These are phyloP conservation scores for Chironomus riparius DNA, from an alignment of 2,888 invertebrate species.

Conservation along the genomic window DNA sequence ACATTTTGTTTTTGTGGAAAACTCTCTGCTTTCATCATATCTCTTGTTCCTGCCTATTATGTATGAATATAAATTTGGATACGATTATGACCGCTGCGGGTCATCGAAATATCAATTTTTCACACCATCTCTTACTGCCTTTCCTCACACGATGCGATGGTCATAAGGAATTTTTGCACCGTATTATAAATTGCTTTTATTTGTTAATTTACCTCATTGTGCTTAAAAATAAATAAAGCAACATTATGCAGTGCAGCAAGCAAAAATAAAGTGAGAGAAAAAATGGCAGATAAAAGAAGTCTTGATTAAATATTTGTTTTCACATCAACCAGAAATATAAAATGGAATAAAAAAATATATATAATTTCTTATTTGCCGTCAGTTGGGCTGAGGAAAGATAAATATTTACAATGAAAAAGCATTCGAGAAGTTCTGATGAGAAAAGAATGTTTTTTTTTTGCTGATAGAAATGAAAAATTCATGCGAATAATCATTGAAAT, in stretches of 20 bases:
- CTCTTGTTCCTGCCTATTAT: neutral
- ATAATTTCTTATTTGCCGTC: too few species aligned
- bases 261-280: neutral
- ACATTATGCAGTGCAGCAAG: neutral
- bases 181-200: too few species aligned
- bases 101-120: slow-evolving; percentile 6
- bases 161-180: too few species aligned
- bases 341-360: too few species aligned
- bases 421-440: too few species aligned
- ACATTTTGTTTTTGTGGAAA: neutral
- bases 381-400: too few species aligned
- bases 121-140: slow-evolving; percentile 7
- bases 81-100: neutral
- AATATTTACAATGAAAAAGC: too few species aligned
- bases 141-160: neutral
- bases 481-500: too few species aligned
- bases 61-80: neutral
- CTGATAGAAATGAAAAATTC: too few species aligned
- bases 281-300: neutral
- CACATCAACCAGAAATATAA: neutral
- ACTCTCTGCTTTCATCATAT: neutral
- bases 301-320: slow-evolving; percentile 18
- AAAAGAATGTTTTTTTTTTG: too few species aligned
- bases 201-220: neutral
- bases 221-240: neutral